phyloP scores from a whole-genome alignment of 1,140 invertebrate genomes.

The Plodia interpunctella region DNA sequence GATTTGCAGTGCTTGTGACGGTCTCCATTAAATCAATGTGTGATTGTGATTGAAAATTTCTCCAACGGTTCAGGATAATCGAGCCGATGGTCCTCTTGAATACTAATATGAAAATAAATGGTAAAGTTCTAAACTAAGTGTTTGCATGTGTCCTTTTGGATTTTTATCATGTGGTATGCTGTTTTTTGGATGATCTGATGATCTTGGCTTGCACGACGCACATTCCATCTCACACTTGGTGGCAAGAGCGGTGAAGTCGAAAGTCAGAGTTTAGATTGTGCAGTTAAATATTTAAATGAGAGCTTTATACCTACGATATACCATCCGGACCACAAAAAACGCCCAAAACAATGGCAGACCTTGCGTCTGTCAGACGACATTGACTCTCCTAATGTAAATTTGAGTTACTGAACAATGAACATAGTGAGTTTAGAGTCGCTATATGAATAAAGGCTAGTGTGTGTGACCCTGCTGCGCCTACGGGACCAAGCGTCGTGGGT shows the following conservation, averaged over 20 bases:
- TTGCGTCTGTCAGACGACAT: slow-evolving; percentile 58
- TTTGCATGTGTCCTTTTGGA: slow-evolving; percentile 54
- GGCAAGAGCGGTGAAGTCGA: slow-evolving; percentile 18
- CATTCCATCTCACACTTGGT: slow-evolving; percentile 18
- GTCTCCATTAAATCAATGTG: slow-evolving; percentile 51
- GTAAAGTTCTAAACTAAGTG: slow-evolving; percentile 56
- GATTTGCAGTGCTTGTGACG: slow-evolving; percentile 63
- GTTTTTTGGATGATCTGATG: slow-evolving; percentile 54
- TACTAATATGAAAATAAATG: slow-evolving; percentile 75
- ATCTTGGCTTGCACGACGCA: slow-evolving; percentile 70
- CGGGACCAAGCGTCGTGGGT: slow-evolving; percentile 71
- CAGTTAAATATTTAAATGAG: slow-evolving; percentile 43
- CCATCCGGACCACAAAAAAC: slow-evolving; percentile 56
- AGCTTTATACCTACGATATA: slow-evolving; percentile 22
- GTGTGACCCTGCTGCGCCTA: slow-evolving; percentile 74
- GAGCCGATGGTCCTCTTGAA: slow-evolving; percentile 72
- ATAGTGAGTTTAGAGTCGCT: slow-evolving; percentile 57
- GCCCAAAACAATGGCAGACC: slow-evolving; percentile 66
- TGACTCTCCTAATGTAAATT: slow-evolving; percentile 69
- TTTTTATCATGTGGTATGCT: slow-evolving; percentile 42
- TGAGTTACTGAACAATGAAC: slow-evolving; percentile 63
- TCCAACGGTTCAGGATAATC: slow-evolving; percentile 44
- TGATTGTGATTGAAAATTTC: slow-evolving; percentile 37
- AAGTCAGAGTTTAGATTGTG: slow-evolving; percentile 25
- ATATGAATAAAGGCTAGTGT: slow-evolving; percentile 63